These are phyloP conservation scores for Cyclura pinguis DNA, from an alignment of 2,797 vertebrate species.

Conservation along the genomic window DNA sequence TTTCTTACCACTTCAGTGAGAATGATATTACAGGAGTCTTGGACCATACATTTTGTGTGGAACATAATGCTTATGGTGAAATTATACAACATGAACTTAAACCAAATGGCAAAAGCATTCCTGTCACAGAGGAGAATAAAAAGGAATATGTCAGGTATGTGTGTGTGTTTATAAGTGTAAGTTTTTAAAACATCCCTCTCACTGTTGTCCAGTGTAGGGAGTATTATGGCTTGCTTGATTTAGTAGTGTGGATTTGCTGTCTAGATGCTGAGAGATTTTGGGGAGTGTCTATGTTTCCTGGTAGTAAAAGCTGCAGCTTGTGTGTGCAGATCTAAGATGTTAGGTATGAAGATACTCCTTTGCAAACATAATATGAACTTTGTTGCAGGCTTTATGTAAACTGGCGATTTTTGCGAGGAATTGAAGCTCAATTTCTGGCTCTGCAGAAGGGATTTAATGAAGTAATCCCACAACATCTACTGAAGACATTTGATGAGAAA, in stretches of 20 bases:
- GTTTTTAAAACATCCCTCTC: neutral
- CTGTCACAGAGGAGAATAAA: conserved; percentile 93
- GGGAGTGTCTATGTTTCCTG: neutral
- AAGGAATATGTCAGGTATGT: conserved; percentile 92
- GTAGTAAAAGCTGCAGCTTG: neutral
- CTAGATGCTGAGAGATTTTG: neutral
- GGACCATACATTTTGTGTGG: conserved; percentile 98
- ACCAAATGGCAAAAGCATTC: conserved; percentile 94
- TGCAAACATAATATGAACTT: conserved; percentile 51
- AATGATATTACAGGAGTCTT: conserved; percentile 98
- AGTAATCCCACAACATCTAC: conserved; percentile 97
- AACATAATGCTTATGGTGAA: conserved; percentile 97
- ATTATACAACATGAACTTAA: conserved; percentile 98
- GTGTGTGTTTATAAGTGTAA: neutral
- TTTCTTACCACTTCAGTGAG: conserved; percentile 80
- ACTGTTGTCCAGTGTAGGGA: conserved; percentile 1
- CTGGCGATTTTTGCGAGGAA: conserved; percentile 96
- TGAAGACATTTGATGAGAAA: conserved; percentile 98
- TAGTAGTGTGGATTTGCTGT: neutral
- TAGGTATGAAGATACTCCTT: conserved; percentile 48
- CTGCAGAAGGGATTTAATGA: conserved; percentile 99
- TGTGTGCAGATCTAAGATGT: conserved; percentile 10
- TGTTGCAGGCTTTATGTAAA: conserved; percentile 92
- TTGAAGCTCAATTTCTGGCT: conserved; percentile 97
- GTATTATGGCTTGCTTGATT: neutral